Evolutionary conservation across 2,113 vertebrate genomes (phyloP).

Genomic region (Ptilorrhoa leucosticta): DNA sequence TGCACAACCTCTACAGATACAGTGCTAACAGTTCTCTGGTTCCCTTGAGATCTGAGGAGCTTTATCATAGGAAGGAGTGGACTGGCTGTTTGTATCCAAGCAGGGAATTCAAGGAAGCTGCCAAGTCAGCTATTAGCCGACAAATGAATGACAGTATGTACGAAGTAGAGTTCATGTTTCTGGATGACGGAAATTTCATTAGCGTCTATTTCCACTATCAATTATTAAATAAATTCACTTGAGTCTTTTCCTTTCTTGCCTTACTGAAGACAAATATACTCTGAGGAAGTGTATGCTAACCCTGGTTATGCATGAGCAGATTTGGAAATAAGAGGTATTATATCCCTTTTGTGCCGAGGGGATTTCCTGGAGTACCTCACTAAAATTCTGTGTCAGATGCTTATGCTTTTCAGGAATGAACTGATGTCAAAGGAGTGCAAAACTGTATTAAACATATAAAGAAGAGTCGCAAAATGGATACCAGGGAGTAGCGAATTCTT

Average conservation of each 20-base stretch:
- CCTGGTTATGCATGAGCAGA: constrained; percentile 53
- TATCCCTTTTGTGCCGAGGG: not conserved
- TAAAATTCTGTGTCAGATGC: constrained; percentile 25
- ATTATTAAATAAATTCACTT: constrained; percentile 87
- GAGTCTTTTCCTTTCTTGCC: constrained; percentile 58
- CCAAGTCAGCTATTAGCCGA: constrained; percentile 35
- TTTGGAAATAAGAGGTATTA: constrained; percentile 51
- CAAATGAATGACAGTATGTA: constrained; percentile 55
- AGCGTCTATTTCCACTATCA: constrained; percentile 88
- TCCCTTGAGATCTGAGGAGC: not conserved
- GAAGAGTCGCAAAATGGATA: not conserved
- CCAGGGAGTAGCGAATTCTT: not conserved
- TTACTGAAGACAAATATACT: constrained; percentile 52
- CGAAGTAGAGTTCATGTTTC: constrained; percentile 77
- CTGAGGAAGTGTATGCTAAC: constrained; percentile 32
- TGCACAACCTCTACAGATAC: not conserved
- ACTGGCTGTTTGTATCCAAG: not conserved
- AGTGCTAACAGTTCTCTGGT: not conserved
- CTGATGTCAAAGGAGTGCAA: not conserved
- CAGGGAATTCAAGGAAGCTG: constrained; percentile 37
- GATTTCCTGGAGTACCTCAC: constrained; percentile 37
- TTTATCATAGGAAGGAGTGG: not conserved
- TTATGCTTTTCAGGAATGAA: constrained; percentile 50
- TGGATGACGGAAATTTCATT: constrained; percentile 92
- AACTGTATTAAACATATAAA: not conserved